A percentile compares a stretch with the other conserved stretches of the same genome.
These are phyloP conservation scores for Eurytoma adleriae DNA, from an alignment of 2,888 invertebrate genomes.

Conservation along the genomic window DNA sequence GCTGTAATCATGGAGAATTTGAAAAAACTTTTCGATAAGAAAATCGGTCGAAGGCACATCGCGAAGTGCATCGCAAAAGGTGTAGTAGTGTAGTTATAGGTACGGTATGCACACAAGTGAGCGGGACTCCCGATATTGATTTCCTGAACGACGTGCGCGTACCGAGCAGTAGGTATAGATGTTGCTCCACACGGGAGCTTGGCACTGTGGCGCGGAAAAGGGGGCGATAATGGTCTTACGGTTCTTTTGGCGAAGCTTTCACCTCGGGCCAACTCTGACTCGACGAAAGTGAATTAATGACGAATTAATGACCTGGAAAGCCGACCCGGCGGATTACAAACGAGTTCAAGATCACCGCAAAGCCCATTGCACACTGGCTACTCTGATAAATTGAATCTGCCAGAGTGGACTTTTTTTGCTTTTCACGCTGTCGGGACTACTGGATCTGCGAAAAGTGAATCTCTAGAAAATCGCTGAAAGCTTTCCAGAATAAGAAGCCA, in stretches of 20 bases:
- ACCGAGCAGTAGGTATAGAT: neutral
- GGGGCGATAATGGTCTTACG: slow-evolving; percentile 39
- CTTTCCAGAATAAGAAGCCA: neutral
- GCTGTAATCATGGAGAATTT: too few relatives aligned
- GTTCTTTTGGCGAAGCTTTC: slow-evolving; percentile 1
- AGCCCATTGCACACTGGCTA: neutral
- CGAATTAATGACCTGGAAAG: slow-evolving; percentile 48
- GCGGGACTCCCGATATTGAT: slow-evolving; percentile 50
- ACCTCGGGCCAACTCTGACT: slow-evolving; percentile 17
- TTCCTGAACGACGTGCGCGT: slow-evolving; percentile 39
- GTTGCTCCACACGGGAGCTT: too few relatives aligned
- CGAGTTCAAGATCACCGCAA: slow-evolving; percentile 30
- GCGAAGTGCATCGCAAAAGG: neutral
- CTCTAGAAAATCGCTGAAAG: too few relatives aligned
- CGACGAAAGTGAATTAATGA: slow-evolving; percentile 52
- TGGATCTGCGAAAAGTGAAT: too few relatives aligned
- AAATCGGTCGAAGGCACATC: neutral
- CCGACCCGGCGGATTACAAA: neutral
- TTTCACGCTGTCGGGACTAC: too few relatives aligned
- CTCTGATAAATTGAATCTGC: slow-evolving; percentile 16
- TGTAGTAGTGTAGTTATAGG: neutral
- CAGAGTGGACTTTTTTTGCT: too few relatives aligned
- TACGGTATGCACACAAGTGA: slow-evolving; percentile 10
- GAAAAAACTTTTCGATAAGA: too few relatives aligned
- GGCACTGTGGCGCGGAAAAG: too few relatives aligned